Percentiles rank a stretch among this genome's conserved stretches.
These are phyloP conservation scores for Erinaceus europaeus DNA, from an alignment of 2,113 vertebrate species.

Conservation along the genomic window DNA sequence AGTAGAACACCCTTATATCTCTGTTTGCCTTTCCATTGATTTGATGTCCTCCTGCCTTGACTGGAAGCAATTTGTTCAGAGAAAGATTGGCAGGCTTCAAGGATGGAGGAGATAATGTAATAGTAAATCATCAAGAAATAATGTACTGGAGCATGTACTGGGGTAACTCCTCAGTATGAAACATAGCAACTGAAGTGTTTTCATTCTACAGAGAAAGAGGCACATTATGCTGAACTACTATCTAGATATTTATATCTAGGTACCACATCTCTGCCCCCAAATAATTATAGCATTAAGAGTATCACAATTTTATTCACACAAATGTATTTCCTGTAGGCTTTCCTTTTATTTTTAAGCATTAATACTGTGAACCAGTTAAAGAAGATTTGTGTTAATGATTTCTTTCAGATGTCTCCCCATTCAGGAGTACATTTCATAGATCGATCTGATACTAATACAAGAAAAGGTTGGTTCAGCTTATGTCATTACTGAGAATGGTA, in stretches of 20 bases:
- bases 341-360: neutral
- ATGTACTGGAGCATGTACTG: neutral
- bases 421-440: neutral
- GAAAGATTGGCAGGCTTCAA: slow-evolving; percentile 30
- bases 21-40: slow-evolving; percentile 14
- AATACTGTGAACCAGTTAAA: neutral
- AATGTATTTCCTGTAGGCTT: neutral
- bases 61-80: slow-evolving; percentile 48
- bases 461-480: neutral
- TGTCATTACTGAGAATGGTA: neutral
- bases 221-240: neutral
- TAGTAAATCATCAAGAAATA: neutral
- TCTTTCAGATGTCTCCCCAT: neutral
- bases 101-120: neutral
- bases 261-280: neutral
- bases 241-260: neutral
- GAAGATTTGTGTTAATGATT: neutral
- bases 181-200: neutral
- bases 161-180: neutral
- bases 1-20: neutral
- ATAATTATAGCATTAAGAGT: neutral
- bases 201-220: neutral
- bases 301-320: neutral
- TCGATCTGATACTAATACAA: neutral
- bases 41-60: slow-evolving; percentile 35